A percentile compares a stretch with the other conserved stretches of the same genome.
These are phyloP conservation scores for Karalla daura DNA, from an alignment of 2,797 vertebrate genomes.

Conservation along the genomic window DNA sequence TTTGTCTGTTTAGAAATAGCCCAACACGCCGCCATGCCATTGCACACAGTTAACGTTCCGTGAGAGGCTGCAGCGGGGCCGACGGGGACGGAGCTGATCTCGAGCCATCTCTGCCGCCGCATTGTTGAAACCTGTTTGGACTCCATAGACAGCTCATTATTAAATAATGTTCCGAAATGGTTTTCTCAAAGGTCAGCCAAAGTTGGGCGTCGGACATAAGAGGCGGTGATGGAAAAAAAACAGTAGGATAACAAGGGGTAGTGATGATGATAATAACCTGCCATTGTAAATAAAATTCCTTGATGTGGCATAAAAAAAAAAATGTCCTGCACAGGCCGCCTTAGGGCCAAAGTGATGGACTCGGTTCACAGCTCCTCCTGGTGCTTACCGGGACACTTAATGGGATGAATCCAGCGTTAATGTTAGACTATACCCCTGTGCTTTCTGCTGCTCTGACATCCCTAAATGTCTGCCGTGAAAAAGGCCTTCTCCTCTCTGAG, in stretches of 20 bases:
- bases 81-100: constrained; percentile 15
- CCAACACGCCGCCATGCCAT: constrained; percentile 11
- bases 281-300: background rate
- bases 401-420: background rate
- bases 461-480: background rate
- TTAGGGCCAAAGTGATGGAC: background rate
- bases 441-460: background rate
- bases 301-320: background rate
- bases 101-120: background rate
- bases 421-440: background rate
- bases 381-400: background rate
- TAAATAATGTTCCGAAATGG: background rate
- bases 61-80: background rate
- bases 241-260: background rate
- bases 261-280: background rate
- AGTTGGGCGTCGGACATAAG: background rate
- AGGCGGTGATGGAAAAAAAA: background rate
- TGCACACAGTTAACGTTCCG: constrained; percentile 32
- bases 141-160: background rate
- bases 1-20: constrained; percentile 40
- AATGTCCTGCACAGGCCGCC: background rate
- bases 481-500: background rate
- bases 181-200: constrained; percentile 5
- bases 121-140: constrained; percentile 2
- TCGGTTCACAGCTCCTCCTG: no score